Evolutionary conservation across 2,888 invertebrate genomes (phyloP), one percentile per base, ranked within the genome.

Genomic region (Therioaphis trifolii): DNA sequence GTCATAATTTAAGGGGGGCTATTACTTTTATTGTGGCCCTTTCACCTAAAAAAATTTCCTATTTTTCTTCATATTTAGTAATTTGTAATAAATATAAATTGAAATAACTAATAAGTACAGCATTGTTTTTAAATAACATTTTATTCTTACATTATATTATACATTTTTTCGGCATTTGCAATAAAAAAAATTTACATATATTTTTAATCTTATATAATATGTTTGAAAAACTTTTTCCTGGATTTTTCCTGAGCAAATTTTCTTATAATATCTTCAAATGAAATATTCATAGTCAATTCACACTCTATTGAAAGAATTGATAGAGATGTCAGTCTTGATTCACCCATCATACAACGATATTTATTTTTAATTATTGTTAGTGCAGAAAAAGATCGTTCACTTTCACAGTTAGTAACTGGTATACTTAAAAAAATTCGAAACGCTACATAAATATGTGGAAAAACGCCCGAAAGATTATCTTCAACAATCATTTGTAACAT

Each of bases 1-100:
- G 43, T 43, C 21, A 69, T 40, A 43, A 69, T 43, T 1, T 43
- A 43, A 12, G 12, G 43, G 43, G 40, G 43, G 43, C 40, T 40
- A 69, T 69, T 40, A 1, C 68, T 69, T 43, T 69, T 69, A n/a
- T 11, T 69, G 21, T 40, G 43, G 24, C 68, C 68, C 21, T 69
- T 69, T 40, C 21, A 68, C 40, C 40, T 3, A 40, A 68, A 68
- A 68, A 14, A 68, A 12, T 11, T 68, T 40, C 14, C 3, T 43
- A 40, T 21, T 40, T 61, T 61, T 61, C 35, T 35, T 35, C 55
- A 55, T 4, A 55, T 55, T 55, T 55, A 55, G 55, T 55, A 5
- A 55, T 55, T 55, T 11, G 55, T 55, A 55, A 7, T 55, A 4
- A 55, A 55, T 55, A 55, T 55, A 55, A 5, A 55, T 55, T 55